Evolutionary conservation across 2,888 invertebrate species (phyloP), one percentile per base, ranked within the genome.

Genomic region (Stenodera caucasica): DNA sequence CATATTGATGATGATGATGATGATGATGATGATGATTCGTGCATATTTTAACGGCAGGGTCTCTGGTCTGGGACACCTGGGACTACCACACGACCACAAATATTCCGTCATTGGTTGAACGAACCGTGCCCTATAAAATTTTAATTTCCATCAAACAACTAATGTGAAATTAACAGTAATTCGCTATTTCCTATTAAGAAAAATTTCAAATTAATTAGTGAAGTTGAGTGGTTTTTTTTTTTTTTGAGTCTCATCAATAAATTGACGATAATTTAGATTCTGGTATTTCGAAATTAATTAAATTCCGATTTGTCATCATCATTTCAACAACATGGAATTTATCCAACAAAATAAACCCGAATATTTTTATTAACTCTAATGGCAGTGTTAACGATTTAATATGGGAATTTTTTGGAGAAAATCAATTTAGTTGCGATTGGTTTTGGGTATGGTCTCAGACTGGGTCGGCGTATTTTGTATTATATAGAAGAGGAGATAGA

Each of bases 101-200:
- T 60, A 64, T 66, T 63, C 59, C 55, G 49, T 23, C 55, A 35
- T 56, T 57, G 45, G 45, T 45, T 23, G 21, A 45, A 45, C 45
- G 45, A 40, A 40, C 40, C 37, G 7, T 6, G 37, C 8, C 37
- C 26, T 4, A 45, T 45, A 45, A 61, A 64, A 64, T 56, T 61
- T 62, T 61, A 63, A 66, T 69, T 60, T 61, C 61, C 62, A 65
- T 67, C 67, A 69, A 69, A 65, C 67, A 65, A 66, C 64, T 65
- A 61, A 45, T 64, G 64, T 69, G n/a, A 67, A 69, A 67, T 69
- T 64, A 60, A 51, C 45, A 54, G 57, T 65, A 67, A 69, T 69
- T 69, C 65, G 67, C 67, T 66, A 67, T 69, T 69, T 67, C 69
- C 65, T 65, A 66, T 67, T 67, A 60, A 60, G 33, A 37, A 33